Evolutionary conservation across 2,113 vertebrate genomes (phyloP).

Genomic region (Pachyramphus minor): DNA sequence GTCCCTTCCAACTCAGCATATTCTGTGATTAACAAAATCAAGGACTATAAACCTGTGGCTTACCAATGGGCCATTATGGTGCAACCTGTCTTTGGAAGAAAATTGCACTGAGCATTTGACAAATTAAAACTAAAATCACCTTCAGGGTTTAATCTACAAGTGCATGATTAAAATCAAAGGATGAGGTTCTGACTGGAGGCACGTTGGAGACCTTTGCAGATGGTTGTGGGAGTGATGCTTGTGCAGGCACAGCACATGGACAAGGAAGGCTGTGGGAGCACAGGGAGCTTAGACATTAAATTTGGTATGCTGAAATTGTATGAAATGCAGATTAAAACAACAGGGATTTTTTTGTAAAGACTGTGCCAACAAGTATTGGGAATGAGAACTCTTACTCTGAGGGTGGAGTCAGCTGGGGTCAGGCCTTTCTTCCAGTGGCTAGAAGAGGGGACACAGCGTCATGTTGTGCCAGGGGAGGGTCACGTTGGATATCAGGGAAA

Average conservation of each 20-base stretch:
- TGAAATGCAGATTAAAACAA: neutral
- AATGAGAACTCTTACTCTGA: neutral
- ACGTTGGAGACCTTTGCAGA: neutral
- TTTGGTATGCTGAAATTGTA: neutral
- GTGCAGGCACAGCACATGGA: neutral
- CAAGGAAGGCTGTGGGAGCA: neutral
- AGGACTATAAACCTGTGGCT: neutral
- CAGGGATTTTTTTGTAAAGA: neutral
- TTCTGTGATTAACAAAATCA: neutral
- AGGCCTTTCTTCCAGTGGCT: neutral
- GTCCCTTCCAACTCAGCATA: neutral
- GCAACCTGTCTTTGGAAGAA: neutral
- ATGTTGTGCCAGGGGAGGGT: neutral
- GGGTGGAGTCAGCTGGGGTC: rapidly evolving
- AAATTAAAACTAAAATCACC: neutral
- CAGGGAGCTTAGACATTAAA: neutral
- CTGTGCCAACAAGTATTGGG: neutral
- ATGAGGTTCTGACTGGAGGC: neutral
- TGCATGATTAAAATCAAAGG: neutral
- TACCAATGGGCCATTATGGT: neutral
- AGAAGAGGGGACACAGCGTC: neutral
- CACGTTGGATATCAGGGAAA: neutral
- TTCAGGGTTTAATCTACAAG: neutral
- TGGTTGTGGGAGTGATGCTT: neutral
- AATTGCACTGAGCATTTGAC: neutral